Evolutionary conservation across 2,113 vertebrate species (phyloP).

Genomic region (Crotalus helleri): DNA sequence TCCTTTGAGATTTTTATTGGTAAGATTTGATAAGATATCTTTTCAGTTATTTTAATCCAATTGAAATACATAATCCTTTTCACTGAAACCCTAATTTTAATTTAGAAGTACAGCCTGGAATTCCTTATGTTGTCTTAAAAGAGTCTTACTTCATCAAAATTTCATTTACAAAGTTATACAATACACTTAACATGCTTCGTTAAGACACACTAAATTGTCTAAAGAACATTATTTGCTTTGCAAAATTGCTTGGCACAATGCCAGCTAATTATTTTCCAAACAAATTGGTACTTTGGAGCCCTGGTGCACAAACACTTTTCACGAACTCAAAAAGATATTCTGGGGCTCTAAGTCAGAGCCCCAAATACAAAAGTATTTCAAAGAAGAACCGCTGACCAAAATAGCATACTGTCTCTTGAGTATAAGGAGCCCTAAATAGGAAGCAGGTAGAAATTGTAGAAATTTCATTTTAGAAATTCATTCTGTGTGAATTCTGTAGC

Average conservation of each 20-base stretch:
- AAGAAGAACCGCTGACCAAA: background rate
- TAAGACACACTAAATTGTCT: background rate
- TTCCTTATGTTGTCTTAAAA: background rate
- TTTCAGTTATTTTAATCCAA: background rate
- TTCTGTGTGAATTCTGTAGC: background rate
- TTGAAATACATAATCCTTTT: background rate
- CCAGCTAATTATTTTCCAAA: background rate
- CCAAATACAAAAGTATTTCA: background rate
- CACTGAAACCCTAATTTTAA: background rate
- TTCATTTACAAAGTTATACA: constrained; percentile 2
- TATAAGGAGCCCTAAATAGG: background rate
- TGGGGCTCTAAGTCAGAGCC: background rate
- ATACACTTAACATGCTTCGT: background rate
- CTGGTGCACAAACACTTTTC: background rate
- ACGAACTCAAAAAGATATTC: background rate
- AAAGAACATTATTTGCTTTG: background rate
- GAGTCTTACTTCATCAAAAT: background rate
- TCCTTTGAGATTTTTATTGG: background rate
- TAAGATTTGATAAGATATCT: background rate
- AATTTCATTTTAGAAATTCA: background rate
- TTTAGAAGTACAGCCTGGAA: background rate
- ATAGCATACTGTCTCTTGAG: background rate
- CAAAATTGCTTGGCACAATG: background rate
- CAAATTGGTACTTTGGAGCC: background rate
- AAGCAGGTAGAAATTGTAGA: background rate